Conservation (phyloP, 2,113 vertebrate genomes). For the Odocoileus virginianus region DNA sequence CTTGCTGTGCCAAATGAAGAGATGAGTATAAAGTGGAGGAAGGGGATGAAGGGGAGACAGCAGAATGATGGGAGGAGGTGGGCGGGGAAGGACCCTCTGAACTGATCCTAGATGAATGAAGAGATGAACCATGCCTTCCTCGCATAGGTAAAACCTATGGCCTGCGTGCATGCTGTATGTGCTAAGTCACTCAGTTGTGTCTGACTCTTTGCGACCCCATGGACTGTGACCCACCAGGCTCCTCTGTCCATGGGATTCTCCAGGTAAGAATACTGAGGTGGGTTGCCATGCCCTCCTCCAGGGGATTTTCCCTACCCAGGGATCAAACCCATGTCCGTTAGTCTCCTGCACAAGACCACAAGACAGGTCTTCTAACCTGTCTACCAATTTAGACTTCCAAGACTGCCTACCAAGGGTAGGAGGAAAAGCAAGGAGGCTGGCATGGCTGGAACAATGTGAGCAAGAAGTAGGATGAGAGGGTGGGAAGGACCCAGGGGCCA, state of each 20-base stretch:
- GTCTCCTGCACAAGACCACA: neutral
- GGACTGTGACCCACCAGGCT: neutral
- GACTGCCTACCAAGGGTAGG: neutral
- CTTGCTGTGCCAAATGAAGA: neutral
- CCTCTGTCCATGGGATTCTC: neutral
- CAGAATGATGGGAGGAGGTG: neutral
- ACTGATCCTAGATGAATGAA: neutral
- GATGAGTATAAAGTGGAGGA: neutral
- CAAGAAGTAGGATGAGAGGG: neutral
- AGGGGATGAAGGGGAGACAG: neutral
- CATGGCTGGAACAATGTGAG: accelerated
- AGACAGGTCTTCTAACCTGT: neutral
- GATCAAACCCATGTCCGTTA: neutral
- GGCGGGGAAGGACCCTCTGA: neutral
- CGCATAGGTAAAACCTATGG: neutral
- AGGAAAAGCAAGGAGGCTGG: neutral
- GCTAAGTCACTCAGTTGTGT: neutral
- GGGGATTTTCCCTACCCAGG: neutral
- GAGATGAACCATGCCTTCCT: neutral
- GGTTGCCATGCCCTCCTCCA: neutral
- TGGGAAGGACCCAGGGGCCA: neutral
- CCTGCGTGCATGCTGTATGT: accelerated
- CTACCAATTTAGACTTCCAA: neutral
- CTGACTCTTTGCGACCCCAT: neutral
- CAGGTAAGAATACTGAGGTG: neutral